Conservation (phyloP, 2,113 vertebrate genomes). For the Marmota flaviventris region DNA sequence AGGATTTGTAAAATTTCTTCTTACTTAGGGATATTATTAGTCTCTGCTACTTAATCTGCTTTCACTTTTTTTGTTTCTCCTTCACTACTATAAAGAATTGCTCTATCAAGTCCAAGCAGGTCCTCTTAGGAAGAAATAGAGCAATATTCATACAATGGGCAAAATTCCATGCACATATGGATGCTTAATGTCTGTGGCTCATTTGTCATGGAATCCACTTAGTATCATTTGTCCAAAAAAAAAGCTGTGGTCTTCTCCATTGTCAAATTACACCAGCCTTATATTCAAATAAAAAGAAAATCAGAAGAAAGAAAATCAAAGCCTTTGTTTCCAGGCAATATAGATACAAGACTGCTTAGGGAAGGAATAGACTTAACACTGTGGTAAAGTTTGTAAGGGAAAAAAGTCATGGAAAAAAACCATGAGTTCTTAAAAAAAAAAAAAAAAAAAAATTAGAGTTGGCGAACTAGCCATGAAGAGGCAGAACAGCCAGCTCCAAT, state of each 20-base stretch:
- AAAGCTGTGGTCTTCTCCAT: background rate
- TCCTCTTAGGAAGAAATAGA: background rate
- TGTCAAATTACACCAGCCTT: background rate
- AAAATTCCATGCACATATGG: background rate
- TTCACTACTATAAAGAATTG: background rate
- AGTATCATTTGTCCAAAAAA: background rate
- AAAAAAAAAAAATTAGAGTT: conserved; percentile 7
- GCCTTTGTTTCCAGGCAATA: background rate
- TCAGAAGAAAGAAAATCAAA: background rate
- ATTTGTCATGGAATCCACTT: background rate
- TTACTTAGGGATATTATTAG: background rate
- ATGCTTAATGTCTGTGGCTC: background rate
- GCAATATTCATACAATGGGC: background rate
- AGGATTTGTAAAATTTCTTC: background rate
- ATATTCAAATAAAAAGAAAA: background rate
- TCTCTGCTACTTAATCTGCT: background rate
- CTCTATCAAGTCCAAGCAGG: background rate
- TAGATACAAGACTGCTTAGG: background rate
- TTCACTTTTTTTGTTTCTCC: background rate
- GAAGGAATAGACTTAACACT: background rate
- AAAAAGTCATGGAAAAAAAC: background rate
- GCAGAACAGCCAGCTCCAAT: background rate
- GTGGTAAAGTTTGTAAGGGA: background rate
- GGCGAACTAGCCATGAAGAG: background rate
- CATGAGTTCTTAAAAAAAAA: background rate